phyloP scores from a whole-genome alignment of 1,140 invertebrate species.

The Drosophila rhopaloa region DNA sequence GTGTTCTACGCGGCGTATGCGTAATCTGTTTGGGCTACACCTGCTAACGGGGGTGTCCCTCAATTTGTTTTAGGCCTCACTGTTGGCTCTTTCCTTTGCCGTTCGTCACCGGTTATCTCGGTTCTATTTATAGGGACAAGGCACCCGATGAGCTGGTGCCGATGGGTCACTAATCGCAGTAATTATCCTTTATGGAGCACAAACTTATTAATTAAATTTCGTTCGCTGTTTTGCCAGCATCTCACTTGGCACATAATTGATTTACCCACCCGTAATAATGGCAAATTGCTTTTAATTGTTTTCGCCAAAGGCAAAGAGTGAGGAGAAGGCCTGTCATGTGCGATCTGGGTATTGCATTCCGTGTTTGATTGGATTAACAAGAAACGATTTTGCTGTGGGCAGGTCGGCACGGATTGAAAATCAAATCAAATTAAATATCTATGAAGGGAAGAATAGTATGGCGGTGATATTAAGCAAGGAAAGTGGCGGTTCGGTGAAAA shows the following conservation, averaged over 20 bases:
- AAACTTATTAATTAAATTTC: constrained; percentile 73
- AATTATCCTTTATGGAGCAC: constrained; percentile 66
- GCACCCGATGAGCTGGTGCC: constrained; percentile 8
- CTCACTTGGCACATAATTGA: constrained; percentile 64
- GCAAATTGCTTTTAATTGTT: constrained; percentile 78
- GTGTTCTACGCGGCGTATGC: constrained; percentile 59
- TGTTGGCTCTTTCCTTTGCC: constrained; percentile 4
- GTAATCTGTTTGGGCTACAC: constrained; percentile 44
- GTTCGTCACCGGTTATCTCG: constrained; percentile 20
- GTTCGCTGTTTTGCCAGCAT: constrained; percentile 43
- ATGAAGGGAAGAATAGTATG: not conserved
- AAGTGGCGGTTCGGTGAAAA: not conserved
- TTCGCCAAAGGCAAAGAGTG: constrained; percentile 38
- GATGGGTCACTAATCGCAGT: constrained; percentile 51
- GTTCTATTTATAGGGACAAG: constrained; percentile 41
- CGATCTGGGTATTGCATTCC: constrained; percentile 1
- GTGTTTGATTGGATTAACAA: constrained; percentile 39
- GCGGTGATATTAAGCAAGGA: not conserved
- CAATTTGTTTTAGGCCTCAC: not conserved
- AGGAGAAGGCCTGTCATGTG: constrained; percentile 12
- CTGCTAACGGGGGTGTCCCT: constrained; percentile 5
- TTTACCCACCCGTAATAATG: constrained; percentile 72
- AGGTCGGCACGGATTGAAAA: not conserved
- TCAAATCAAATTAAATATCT: constrained; percentile 23
- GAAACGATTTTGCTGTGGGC: constrained; percentile 10